Evolutionary conservation across 2,113 vertebrate genomes (phyloP).

Genomic region (Seriola quinqueradiata): DNA sequence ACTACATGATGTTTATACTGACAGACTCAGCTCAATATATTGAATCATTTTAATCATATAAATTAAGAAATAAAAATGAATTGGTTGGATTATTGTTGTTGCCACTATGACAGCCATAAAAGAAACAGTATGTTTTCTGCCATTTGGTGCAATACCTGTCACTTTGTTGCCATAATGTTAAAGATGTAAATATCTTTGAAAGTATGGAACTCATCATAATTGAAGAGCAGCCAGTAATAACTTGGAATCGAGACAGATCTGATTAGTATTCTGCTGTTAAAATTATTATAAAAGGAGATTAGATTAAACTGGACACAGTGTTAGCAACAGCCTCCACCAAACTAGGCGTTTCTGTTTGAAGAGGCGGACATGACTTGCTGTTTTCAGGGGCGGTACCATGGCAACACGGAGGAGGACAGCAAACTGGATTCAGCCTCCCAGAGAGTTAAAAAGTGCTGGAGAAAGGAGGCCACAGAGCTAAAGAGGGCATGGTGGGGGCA

Average conservation of each 20-base stretch:
- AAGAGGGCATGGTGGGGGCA: slow-evolving; percentile 55
- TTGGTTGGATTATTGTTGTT: neutral
- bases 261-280: slow-evolving; percentile 41
- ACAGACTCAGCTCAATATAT: neutral
- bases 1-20: neutral
- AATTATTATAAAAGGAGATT: neutral
- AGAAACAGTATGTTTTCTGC: slow-evolving; percentile 1
- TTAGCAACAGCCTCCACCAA: slow-evolving; percentile 66
- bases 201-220: slow-evolving; percentile 10
- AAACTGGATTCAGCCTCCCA: slow-evolving; percentile 68
- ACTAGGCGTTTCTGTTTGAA: slow-evolving; percentile 62
- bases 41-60: neutral
- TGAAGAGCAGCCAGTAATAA: slow-evolving; percentile 9
- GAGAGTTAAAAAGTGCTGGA: slow-evolving; percentile 61
- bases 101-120: neutral
- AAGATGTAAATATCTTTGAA: slow-evolving; percentile 16
- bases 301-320: slow-evolving; percentile 35
- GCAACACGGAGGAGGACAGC: slow-evolving; percentile 80
- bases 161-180: neutral
- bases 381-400: slow-evolving; percentile 81
- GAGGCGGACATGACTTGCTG: slow-evolving; percentile 78
- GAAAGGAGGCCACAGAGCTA: slow-evolving; percentile 66
- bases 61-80: slow-evolving; percentile 4
- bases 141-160: neutral
- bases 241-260: neutral